These are phyloP conservation scores for Zapornia atra DNA, from an alignment of 2,113 vertebrate genomes.

Conservation along the genomic window DNA sequence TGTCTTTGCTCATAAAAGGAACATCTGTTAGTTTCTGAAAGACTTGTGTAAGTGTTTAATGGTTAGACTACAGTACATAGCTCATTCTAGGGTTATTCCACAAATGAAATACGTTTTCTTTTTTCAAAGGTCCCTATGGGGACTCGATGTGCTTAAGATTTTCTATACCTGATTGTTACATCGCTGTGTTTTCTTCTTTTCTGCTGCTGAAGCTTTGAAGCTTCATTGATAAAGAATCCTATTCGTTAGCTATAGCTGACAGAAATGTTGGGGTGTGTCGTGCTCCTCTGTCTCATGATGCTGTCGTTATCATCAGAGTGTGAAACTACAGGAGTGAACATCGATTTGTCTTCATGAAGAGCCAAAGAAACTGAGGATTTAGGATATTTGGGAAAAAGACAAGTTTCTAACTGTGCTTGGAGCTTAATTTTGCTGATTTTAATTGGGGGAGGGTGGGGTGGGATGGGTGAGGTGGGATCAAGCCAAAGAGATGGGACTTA, in stretches of 20 bases:
- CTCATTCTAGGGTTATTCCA: background rate
- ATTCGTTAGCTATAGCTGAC: background rate
- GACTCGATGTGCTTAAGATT: background rate
- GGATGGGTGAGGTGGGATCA: background rate
- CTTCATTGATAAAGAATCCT: background rate
- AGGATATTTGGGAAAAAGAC: background rate
- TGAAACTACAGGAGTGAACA: background rate
- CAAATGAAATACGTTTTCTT: background rate
- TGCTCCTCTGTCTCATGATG: background rate
- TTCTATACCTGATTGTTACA: background rate
- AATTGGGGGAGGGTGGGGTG: background rate
- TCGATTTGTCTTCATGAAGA: background rate
- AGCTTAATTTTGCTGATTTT: background rate
- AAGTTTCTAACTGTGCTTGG: background rate
- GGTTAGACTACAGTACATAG: background rate
- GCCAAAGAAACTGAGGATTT: background rate
- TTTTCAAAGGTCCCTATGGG: background rate
- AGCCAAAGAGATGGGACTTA: background rate
- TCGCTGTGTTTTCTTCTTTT: background rate
- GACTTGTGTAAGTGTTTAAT: background rate
- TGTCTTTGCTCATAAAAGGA: constrained; percentile 58
- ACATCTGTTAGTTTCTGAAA: constrained; percentile 58
- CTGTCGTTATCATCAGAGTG: background rate
- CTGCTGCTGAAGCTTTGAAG: background rate
- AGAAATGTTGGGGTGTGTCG: background rate